A percentile compares a stretch with the other conserved stretches of the same genome.
Evolutionary conservation across 2,888 invertebrate species (phyloP).

Genomic region (Idaea aversata): DNA sequence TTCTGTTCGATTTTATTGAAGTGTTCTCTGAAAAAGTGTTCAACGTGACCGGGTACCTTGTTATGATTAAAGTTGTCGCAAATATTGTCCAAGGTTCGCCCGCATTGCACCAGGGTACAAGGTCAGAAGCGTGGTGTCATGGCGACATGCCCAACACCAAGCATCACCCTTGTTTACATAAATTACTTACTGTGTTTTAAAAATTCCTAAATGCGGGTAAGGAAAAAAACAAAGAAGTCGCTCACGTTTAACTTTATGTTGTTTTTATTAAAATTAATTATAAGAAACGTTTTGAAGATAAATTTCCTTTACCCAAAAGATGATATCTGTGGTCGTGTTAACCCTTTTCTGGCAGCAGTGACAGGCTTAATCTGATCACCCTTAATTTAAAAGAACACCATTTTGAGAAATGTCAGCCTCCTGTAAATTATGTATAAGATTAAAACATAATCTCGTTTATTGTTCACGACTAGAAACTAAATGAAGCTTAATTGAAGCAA

Average conservation of each 20-base stretch:
- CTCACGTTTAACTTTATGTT: conserved; percentile 4
- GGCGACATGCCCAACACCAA: conserved; percentile 41
- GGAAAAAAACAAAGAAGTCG: background rate
- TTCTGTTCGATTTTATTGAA: background rate
- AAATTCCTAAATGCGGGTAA: background rate
- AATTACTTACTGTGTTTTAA: background rate
- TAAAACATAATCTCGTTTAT: no score
- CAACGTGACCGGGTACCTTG: background rate
- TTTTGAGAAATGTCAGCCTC: background rate
- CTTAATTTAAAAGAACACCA: background rate
- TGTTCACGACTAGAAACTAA: background rate
- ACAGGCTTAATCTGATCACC: conserved; percentile 18
- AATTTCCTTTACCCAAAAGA: background rate
- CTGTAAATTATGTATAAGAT: background rate
- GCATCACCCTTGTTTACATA: conserved; percentile 10
- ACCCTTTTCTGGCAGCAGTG: background rate
- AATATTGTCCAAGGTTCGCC: conserved; percentile 42
- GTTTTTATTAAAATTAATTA: background rate
- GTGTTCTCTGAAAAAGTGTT: background rate
- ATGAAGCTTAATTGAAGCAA: background rate
- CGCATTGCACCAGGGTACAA: conserved; percentile 48
- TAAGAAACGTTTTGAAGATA: background rate
- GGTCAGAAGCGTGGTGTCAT: conserved; percentile 29
- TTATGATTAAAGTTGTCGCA: conserved; percentile 27
- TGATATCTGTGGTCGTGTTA: background rate